Evolutionary conservation across 2,888 invertebrate genomes (phyloP).

Genomic region (Rotaria sp.): DNA sequence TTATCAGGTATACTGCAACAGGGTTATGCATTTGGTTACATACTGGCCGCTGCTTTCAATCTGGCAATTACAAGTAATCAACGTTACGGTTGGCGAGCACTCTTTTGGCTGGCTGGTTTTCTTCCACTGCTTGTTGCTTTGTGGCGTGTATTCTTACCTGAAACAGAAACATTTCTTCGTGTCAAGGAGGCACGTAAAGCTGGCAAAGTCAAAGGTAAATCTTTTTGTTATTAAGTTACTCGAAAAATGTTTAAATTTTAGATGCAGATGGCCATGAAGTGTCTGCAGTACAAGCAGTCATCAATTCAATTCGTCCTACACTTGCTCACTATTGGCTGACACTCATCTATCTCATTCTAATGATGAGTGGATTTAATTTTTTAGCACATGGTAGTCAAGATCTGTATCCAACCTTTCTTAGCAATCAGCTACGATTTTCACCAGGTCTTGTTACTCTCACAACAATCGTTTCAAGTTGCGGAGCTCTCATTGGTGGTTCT

Average conservation of each 20-base stretch:
- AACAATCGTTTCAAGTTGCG: not conserved
- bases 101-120: slow-evolving; percentile 11
- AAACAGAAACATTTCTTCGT: not conserved
- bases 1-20: not conserved
- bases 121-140: not conserved
- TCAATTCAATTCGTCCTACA: not conserved
- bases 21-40: not conserved
- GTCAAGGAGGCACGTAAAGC: not conserved
- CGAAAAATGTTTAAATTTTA: not conserved
- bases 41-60: not conserved
- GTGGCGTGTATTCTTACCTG: not conserved
- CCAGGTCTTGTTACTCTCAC: not conserved
- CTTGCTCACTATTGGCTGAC: not conserved
- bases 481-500: not conserved
- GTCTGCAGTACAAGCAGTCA: not conserved
- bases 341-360: not conserved
- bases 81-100: not conserved
- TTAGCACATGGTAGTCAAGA: slow-evolving; percentile 25
- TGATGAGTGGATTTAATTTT: slow-evolving; percentile 18
- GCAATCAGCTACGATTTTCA: not conserved
- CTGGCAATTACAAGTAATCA: not conserved
- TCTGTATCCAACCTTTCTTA: not conserved
- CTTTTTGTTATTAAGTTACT: too few relatives aligned
- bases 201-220: not conserved
- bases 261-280: not conserved